Percentiles rank a stretch among this genome's conserved stretches.
These are phyloP conservation scores for Alligator sinensis DNA, from an alignment of 2,113 vertebrate genomes.

Conservation along the genomic window DNA sequence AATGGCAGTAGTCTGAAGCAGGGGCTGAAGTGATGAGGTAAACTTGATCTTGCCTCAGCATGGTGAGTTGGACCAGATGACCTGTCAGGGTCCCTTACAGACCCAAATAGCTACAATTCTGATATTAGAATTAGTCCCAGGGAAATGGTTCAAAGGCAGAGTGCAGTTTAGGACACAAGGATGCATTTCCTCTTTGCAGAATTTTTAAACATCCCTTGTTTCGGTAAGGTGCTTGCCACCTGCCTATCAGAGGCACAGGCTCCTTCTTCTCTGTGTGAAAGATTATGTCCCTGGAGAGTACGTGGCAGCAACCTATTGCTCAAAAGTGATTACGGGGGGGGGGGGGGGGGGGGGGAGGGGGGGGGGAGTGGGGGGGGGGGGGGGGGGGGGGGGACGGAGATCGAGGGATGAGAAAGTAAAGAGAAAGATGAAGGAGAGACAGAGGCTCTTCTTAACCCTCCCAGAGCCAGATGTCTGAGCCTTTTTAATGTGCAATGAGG, in stretches of 20 bases:
- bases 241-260: not conserved
- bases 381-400: too few relatives aligned
- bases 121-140: conserved; percentile 54
- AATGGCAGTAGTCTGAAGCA: not conserved
- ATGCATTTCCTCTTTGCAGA: not conserved
- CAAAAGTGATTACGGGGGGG: not conserved
- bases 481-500: not conserved
- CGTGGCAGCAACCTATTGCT: not conserved
- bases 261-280: not conserved
- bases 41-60: conserved; percentile 28
- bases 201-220: not conserved
- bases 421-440: not conserved
- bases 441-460: not conserved
- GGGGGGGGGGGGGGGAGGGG: too few relatives aligned
- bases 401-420: not conserved
- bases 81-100: conserved; percentile 48
- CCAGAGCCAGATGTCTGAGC: not conserved
- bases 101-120: conserved; percentile 43
- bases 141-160: conserved; percentile 54
- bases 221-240: not conserved
- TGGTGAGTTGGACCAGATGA: conserved; percentile 24
- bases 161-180: not conserved
- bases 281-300: not conserved
- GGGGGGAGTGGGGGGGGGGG: too few relatives aligned
- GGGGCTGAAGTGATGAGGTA: not conserved